These are phyloP conservation scores for Struthidea cinerea DNA, from an alignment of 2,113 vertebrate species.

Conservation along the genomic window DNA sequence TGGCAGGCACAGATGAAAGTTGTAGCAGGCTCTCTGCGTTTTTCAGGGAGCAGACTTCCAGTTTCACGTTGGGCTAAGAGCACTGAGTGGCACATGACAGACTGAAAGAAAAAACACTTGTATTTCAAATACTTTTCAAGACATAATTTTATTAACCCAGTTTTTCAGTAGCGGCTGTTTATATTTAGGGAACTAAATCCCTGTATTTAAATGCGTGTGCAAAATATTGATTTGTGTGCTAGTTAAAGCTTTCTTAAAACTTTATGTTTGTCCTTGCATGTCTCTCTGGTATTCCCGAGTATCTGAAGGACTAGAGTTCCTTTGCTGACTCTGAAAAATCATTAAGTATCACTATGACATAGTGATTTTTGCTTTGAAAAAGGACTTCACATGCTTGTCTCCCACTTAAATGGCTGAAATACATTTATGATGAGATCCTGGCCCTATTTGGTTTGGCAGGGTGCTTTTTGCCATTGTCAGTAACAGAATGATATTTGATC, in stretches of 20 bases:
- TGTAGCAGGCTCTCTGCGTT: neutral
- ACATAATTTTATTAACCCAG: neutral
- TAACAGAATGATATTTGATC: neutral
- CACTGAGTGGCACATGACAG: neutral
- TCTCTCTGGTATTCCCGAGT: neutral
- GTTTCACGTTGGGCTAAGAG: neutral
- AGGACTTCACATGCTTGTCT: neutral
- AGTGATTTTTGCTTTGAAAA: neutral
- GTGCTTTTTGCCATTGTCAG: neutral
- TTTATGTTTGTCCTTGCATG: neutral
- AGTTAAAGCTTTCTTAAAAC: neutral
- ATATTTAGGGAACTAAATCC: neutral
- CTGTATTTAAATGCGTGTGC: neutral
- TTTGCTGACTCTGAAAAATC: neutral
- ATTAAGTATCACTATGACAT: neutral
- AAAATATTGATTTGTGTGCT: neutral
- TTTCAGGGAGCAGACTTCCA: neutral
- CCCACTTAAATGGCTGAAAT: neutral
- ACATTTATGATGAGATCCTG: neutral
- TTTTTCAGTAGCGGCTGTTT: neutral
- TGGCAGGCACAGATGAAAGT: slow-evolving; percentile 8
- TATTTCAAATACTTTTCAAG: neutral
- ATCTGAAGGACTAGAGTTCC: neutral
- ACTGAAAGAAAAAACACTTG: neutral
- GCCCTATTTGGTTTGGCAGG: neutral